A percentile compares a stretch with the other conserved stretches of the same genome.
Evolutionary conservation across 2,888 invertebrate species (phyloP).

Genomic region (Lissocephala sabroskyi): DNA sequence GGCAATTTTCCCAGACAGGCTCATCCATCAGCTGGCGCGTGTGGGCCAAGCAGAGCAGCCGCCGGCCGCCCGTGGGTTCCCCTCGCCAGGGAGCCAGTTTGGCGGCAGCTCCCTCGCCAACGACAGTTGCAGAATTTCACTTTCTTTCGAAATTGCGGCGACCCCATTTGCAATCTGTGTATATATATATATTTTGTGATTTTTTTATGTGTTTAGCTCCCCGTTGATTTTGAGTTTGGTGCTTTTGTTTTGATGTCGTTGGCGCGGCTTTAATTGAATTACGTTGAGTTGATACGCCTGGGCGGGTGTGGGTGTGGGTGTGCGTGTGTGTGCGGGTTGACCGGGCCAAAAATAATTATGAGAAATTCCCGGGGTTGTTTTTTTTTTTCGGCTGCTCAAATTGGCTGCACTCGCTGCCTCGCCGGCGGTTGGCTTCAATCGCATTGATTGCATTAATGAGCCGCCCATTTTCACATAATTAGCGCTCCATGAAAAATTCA

Average conservation of each 20-base stretch:
- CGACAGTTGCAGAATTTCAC: constrained; percentile 53
- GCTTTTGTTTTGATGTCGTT: constrained; percentile 36
- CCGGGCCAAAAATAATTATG: constrained; percentile 40
- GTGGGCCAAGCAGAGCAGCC: constrained; percentile 8
- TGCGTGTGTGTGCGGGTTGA: constrained; percentile 1
- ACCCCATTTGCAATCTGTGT: constrained; percentile 36
- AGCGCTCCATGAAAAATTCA: constrained; percentile 21
- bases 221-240: constrained; percentile 17
- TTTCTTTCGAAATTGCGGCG: constrained; percentile 65
- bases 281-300: constrained; percentile 28
- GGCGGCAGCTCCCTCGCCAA: constrained; percentile 6
- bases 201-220: neutral
- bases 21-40: constrained; percentile 3
- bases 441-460: constrained; percentile 17
- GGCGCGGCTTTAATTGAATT: constrained; percentile 45
- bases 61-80: too few relatives aligned
- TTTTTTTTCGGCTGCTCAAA: constrained; percentile 28
- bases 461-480: constrained; percentile 47
- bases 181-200: too few relatives aligned
- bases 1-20: constrained; percentile 10
- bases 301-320: neutral
- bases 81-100: constrained; percentile 29
- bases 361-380: constrained; percentile 27
- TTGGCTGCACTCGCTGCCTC: constrained; percentile 15
- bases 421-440: too few relatives aligned